Evolutionary conservation across 2,113 vertebrate species (phyloP), one percentile per base, ranked within the genome.

Genomic region (mouse (Mus musculus)): DNA sequence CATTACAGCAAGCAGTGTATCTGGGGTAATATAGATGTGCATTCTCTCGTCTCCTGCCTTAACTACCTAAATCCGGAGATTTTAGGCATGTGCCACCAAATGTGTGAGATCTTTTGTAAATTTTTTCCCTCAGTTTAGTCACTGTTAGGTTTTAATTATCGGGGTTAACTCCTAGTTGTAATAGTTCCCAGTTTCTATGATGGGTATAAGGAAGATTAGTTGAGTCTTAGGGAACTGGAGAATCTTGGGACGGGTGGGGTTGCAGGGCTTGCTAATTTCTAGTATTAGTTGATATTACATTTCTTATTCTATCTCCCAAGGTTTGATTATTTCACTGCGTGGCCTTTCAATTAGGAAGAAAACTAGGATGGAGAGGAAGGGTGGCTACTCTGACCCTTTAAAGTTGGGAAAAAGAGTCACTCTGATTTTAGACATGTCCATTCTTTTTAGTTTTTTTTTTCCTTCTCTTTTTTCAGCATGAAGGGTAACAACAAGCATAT

Each of bases 321-420:
- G 33, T 95, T 94, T 91, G 61, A 56, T 97, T 93, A 88, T 88
- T 96, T 96, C 46, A 72, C 49, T 80, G 72, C 65, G 54, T 96
- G 85, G 59, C 72, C 26, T 95, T 91, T 49, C 84, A 2, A 77
- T 46, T 67, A 77, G 71, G 61, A 85, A 85, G n/a, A 84, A 33
- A 90, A 65, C n/a, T 76, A 88, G 72, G 61, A 20, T 49, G 19
- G 73, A 67, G 9, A 71, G n/a, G 39, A n/a, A 95, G 89, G 69
- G 63, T 8, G 81, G 33, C 54, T 89, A 65, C 75, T 86, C 73
- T 78, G 78, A 90, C 39, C 76, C 28, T 87, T 97, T 39, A 16
- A 90, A 88, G 63, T 78, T 12, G 39, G 92, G 87, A 67, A 3
- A 14, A 82, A 76, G 49, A 52, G 46, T 72, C 86, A 33, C n/a